Conservation (phyloP, 2,888 invertebrate genomes). For the Tolmerus cingulatus region DNA sequence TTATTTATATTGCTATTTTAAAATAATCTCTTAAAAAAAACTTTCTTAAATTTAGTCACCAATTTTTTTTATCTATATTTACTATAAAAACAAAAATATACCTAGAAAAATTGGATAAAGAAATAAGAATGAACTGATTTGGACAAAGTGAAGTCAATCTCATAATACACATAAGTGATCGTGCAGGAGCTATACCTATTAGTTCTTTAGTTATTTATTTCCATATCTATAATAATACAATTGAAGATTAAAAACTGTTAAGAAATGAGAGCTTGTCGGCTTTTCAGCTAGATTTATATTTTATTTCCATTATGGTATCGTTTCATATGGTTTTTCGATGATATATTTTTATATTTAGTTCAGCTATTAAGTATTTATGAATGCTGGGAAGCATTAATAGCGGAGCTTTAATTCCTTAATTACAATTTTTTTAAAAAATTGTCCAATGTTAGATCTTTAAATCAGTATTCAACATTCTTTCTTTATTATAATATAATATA, state of each 20-base stretch:
- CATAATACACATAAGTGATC: no score
- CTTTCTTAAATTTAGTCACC: no score
- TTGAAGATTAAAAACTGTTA: neutral
- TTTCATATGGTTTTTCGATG: no score
- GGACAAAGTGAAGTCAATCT: no score
- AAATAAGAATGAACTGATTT: no score
- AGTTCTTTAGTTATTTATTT: neutral
- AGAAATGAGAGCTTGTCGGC: neutral
- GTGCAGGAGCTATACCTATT: neutral
- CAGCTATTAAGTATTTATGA: neutral
- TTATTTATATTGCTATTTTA: no score
- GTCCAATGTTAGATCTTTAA: neutral
- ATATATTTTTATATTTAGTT: neutral
- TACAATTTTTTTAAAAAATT: neutral
- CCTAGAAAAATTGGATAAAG: no score
- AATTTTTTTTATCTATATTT: no score
- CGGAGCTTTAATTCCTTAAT: neutral
- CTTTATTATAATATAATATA: neutral
- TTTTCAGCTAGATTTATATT: neutral
- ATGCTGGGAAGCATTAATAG: neutral
- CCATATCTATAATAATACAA: neutral
- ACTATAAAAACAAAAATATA: no score
- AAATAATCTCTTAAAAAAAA: no score
- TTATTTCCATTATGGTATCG: no score
- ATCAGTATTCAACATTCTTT: neutral